Evolutionary conservation across 2,888 invertebrate genomes (phyloP), one percentile per base, ranked within the genome.

Genomic region (Exocentrus adspersus): DNA sequence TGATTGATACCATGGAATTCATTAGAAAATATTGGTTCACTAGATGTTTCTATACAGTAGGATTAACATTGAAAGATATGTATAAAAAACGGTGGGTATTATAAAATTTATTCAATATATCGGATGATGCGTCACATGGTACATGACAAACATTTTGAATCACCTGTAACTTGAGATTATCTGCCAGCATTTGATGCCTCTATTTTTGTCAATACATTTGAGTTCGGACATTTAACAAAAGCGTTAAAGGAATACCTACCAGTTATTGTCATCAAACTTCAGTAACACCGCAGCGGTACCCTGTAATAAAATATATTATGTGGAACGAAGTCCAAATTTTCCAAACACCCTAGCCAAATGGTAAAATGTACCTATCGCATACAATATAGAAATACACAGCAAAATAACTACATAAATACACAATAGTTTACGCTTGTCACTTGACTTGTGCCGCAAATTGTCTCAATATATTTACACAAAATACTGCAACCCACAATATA

Each of bases 1-100:
- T 68, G 69, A 71, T 71, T 68, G 68, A 69, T 71, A 71, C 63
- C 66, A 64, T 63, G 62, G 64, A 58, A 62, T 68, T 69, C 67
- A 69, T 69, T 69, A 67, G 66, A 64, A 64, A 60, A 64, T 69
- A 62, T 67, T 69, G 64, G 69, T 69, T 69, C 66, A 69, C 62
- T 43, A 54, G 46, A 58, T 41, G 28, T 48, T 64, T 60, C 67
- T 58, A 51, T 66, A 50, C 43, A 54, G 42, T 52, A 60, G 64
- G 68, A 69, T 69, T 69, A 67, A 45, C 54, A 58, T 64, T 53
- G 62, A 48, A 20, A 56, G 21, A 51, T 53, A 61, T 67, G n/a
- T n/a, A n/a, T n/a, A n/a, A 59, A 59, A 64, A 45, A 24, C 37
- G 48, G 12, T 60, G 52, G 52, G 43, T 45, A 54, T 28, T 43